These are phyloP conservation scores for Bradypodion pumilum DNA, from an alignment of 2,797 vertebrate species.

Conservation along the genomic window DNA sequence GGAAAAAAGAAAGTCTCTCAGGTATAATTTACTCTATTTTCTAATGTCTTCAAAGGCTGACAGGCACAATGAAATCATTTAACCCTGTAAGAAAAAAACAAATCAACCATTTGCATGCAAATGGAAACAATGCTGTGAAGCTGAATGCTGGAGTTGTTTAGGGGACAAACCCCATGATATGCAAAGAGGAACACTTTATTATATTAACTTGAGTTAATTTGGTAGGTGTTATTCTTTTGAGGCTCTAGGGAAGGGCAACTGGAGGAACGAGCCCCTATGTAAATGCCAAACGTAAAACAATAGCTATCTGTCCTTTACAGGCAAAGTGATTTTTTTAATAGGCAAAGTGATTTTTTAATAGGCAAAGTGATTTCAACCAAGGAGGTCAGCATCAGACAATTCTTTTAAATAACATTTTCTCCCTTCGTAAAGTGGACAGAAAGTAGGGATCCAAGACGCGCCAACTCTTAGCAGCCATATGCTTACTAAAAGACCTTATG, in stretches of 20 bases:
- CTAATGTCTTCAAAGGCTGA: background rate
- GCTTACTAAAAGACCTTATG: background rate
- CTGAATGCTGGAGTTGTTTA: background rate
- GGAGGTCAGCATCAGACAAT: background rate
- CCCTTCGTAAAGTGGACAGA: background rate
- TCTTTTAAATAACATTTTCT: background rate
- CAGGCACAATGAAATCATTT: background rate
- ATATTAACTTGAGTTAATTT: slow-evolving; percentile 3
- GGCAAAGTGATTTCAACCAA: background rate
- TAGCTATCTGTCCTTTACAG: no score
- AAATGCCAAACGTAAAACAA: background rate
- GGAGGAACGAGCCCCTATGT: background rate
- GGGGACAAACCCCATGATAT: background rate
- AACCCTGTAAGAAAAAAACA: background rate
- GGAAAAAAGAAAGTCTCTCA: background rate
- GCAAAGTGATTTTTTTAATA: no score
- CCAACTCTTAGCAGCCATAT: slow-evolving; percentile 3
- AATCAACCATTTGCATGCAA: background rate
- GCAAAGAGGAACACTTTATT: background rate
- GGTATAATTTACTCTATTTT: background rate
- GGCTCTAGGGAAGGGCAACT: background rate
- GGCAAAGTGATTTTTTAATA: background rate
- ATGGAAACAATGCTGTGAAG: background rate
- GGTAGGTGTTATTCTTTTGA: background rate
- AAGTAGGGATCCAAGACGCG: background rate